Base-by-base conservation (phyloP, 1,140 invertebrate genomes). In the Catajapyx aquilonaris region DNA sequence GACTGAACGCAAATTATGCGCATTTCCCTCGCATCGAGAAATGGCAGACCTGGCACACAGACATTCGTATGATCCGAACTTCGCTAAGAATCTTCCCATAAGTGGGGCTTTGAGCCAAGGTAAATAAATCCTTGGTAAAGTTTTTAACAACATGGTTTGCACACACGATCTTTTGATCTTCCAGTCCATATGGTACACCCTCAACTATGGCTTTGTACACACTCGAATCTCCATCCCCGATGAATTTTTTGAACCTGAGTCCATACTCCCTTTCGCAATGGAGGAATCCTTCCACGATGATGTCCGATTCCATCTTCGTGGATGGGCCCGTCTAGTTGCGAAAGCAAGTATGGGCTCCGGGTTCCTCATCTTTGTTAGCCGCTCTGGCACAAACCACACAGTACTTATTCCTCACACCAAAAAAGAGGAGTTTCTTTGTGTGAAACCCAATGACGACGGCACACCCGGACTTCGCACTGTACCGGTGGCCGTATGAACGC, bases 201-300 rank as follows among this genome's bases (percentile, higher is more conserved):
- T 52, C 39, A 20, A 41, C 2, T 13, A 61, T 51, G 35, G 43
- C 47, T 5, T 44, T 40, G 36, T 33, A 5, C 5, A 33, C 32
- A 33, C 15, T 33, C 10, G 32, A 33, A 33, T 33, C 32, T 7
- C 32, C 32, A 16, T 33, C 32, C 10, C 32, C 32, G 17, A 33
- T 15, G 16, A 7, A 33, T 33, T 17, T 7, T 15, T 10, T 11
- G 32, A 11, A 33, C 5, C 5, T 7, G 10, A 33, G 10, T 33
- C 32, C 32, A 17, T 33, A 16, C 32, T 11, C 17, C 5, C 5
- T 5, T 5, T 7, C 32, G 17, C 10, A 7, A 11, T 33, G 7
- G 9, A 11, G 5, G 32, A 33, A 33, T 9, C 32, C 32, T 17
- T 33, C 5, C 9, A 33, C 32, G 9, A 33, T 33, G 5, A 33